Base-by-base conservation (phyloP, 1,140 invertebrate species). In the Drosophila lacertosa region DNA sequence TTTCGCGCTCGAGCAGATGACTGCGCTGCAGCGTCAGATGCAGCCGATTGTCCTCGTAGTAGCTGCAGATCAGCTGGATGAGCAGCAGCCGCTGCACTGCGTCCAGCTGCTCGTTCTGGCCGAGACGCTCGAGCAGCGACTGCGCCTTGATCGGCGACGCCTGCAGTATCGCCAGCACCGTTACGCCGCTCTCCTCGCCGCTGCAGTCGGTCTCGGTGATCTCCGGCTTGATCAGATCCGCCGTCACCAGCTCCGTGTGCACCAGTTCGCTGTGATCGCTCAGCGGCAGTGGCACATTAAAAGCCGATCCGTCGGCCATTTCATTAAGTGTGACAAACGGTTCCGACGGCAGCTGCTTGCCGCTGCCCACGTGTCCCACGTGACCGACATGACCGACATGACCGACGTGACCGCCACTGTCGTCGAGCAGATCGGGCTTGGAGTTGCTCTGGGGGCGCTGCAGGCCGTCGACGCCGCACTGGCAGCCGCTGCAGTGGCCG, bases 21-120 rank as follows among this genome's bases (percentile, higher is more conserved):
- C 89, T 90, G 3, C 77, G 55, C 29, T 90, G 78, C 37, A 90
- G 57, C 2, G 89, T 89, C 58, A 90, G 20, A 48, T 90, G 89
- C 57, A 78, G 24, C 2, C 79, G 74, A 26, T 89, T 88, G 2
- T 89, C 81, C 53, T 88, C 89, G 39, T 90, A 90, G 54, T 76
- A 90, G 35, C 73, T 77, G 53, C 74, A 90, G 18, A 90, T 86
- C 13, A 90, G 53, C 16, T 89, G 77, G 3, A 90, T 90, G 3
- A 90, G 53, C 13, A 89, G 32, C 20, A 74, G 10, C 0, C 89
- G 78, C 45, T 90, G 84, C 33, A 69, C 71, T 0, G 73, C 72
- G 16, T 80, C 77, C 20, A 90, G 37, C 1, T 62, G 59, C n/a
- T 72, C 64, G 3, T 78, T 71, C 18, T 88, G 74, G 0, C 79